Evolutionary conservation across 2,888 invertebrate genomes (phyloP), one percentile per base, ranked within the genome.

Genomic region (Drosophila sordidula): DNA sequence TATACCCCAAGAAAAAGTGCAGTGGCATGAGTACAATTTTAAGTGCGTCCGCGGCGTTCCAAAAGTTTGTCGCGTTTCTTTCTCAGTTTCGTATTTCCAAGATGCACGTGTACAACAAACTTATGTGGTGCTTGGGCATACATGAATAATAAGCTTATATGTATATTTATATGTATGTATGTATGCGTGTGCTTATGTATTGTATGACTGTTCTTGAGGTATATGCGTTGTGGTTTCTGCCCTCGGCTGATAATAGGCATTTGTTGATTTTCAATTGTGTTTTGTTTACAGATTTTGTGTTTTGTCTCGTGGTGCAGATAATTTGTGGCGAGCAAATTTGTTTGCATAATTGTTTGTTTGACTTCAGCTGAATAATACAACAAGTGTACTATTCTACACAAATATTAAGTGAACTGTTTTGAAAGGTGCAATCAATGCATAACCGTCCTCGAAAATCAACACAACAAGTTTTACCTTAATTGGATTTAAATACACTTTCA

Each of bases 281-380:
- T 62, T 58, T 22, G 61, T 25, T 56, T 59, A 46, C 38, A 55
- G 22, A 62, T 32, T 68, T 56, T 22, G 42, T 70, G 54, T 51
- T 61, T 59, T 50, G 39, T 64, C 61, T 56, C 22, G 42, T 42
- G 8, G 22, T 55, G 65, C 22, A 65, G 65, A 74, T 75, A 75
- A 65, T 39, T 49, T 22, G 18, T 11, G 36, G 42, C 36, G 42
- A 16, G 25, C 45, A 9, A 70, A 65, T 47, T 25, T 66, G 67
- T 75, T 71, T 62, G 55, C 59, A 38, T 54, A 52, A 47, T 70
- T 58, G 9, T 57, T 61, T 62, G 75, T 50, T 55, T 74, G 46
- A 52, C 47, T 65, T 45, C 25, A 51, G 32, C 42, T 11, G 42
- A 14, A 26, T 26, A 9, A n/a, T 18, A 41, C 12, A 50, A 42